Evolutionary conservation across 2,888 invertebrate genomes (phyloP), one percentile per base, ranked within the genome.

Genomic region (Nemoura dubitans): DNA sequence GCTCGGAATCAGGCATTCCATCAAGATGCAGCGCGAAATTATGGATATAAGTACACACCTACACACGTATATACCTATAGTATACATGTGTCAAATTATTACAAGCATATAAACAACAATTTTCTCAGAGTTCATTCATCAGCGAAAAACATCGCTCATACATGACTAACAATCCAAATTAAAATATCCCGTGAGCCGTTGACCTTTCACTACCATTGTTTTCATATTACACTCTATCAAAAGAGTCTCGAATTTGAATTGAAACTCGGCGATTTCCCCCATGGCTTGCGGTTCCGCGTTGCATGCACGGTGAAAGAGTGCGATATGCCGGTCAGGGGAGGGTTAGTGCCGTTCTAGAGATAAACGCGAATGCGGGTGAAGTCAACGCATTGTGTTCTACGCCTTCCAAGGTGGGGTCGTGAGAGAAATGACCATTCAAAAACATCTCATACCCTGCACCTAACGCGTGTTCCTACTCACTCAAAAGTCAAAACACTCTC

Each of bases 371-470:
- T 59, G 16, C 59, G 10, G 59, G 59, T 59, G 16, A 59, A 59
- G 59, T 21, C 59, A 59, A 21, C 59, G 10, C 83, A 83, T 83
- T 83, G 83, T 42, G 10, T 83, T 28, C 10, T 0, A 30, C 29
- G 30, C 16, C 30, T 7, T 36, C 10, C 7, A 30, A 83, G 29
- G 83, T 83, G 83, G 83, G 43, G 5, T 36, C 36, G 83, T 42
- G 83, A 42, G 59, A 59, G 59, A 83, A 43, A 43, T 83, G 83
- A 83, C 83, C 25, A 83, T 42, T 82, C 28, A 29, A 21, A 82
- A n/a, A n/a, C 82, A 28, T n/a, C n/a, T 14, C 82, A 30, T 82
- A 29, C 29, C 28, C 27, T 29, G 81, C 83, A 43, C 43, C 16
- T 83, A 42, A 59, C 59, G 21, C 59, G 59, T 59, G 59, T 59